Evolutionary conservation across 1,140 invertebrate species (phyloP).

Genomic region (Diuraphis noxia): DNA sequence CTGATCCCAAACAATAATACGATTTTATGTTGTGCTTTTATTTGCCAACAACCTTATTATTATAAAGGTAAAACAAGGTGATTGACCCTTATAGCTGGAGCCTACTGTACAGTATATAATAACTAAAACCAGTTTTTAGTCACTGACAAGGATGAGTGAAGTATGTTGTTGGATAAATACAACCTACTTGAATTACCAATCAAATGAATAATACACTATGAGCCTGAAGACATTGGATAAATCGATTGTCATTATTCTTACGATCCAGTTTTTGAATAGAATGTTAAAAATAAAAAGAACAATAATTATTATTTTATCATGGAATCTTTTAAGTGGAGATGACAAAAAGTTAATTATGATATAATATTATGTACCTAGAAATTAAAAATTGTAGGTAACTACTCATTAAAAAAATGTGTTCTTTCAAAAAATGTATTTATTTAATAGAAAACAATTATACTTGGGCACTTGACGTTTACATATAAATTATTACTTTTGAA

Average conservation of each 20-base stretch:
- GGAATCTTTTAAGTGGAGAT: background rate
- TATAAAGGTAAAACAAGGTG: conserved; percentile 44
- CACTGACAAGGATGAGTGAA: conserved; percentile 37
- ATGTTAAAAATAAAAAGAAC: conserved; percentile 23
- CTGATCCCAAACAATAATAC: conserved; percentile 30
- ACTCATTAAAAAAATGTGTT: background rate
- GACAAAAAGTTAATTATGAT: background rate
- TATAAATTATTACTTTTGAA: background rate
- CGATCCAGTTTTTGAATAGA: conserved; percentile 20
- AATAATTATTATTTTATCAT: background rate
- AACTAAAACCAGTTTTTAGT: conserved; percentile 47
- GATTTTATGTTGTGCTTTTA: conserved; percentile 23
- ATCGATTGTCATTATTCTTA: conserved; percentile 34
- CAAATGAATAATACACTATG: conserved; percentile 28
- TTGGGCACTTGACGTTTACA: background rate
- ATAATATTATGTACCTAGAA: background rate
- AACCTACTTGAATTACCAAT: conserved; percentile 35
- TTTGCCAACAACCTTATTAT: conserved; percentile 45
- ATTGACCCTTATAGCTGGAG: conserved; percentile 39
- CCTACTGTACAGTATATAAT: conserved; percentile 25
- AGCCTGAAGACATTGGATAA: background rate
- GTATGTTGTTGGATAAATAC: conserved; percentile 30
- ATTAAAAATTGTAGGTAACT: too few relatives aligned
- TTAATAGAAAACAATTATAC: background rate
- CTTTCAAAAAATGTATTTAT: background rate